phyloP scores from a whole-genome alignment of 2,113 vertebrate species.

The Cebus imitator region DNA sequence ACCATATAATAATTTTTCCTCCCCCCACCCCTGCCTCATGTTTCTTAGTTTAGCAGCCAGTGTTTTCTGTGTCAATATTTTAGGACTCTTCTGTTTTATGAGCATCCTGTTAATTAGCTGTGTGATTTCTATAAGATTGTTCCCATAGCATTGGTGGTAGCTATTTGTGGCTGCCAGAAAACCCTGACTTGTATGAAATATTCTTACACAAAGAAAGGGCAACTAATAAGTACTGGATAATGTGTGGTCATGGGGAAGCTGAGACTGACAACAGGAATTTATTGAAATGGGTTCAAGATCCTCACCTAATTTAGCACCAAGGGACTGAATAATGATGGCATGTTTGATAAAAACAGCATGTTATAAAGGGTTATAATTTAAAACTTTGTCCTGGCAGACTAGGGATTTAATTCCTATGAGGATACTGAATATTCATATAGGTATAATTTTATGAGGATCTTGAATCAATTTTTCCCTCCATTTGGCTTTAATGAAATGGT shows the following conservation, averaged over 20 bases:
- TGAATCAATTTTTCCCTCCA: neutral
- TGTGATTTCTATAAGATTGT: slow-evolving; percentile 67
- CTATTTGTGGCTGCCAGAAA: slow-evolving; percentile 58
- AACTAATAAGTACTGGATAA: neutral
- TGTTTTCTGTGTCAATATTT: slow-evolving; percentile 51
- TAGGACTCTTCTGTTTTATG: slow-evolving; percentile 43
- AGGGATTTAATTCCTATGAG: neutral
- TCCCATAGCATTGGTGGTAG: slow-evolving; percentile 54
- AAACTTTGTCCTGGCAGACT: neutral
- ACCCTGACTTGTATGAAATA: slow-evolving; percentile 43
- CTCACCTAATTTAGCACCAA: slow-evolving; percentile 11
- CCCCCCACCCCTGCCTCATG: neutral
- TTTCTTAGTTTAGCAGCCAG: slow-evolving; percentile 60
- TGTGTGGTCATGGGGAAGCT: neutral
- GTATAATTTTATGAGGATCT: slow-evolving; percentile 7
- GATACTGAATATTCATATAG: neutral
- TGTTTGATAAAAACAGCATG: neutral
- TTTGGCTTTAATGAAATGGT: slow-evolving; percentile 4
- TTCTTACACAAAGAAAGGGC: slow-evolving; percentile 38
- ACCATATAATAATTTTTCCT: slow-evolving; percentile 12
- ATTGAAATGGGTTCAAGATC: neutral
- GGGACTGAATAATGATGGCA: neutral
- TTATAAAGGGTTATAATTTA: slow-evolving; percentile 6
- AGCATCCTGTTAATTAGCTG: slow-evolving; percentile 69
- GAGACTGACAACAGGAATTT: slow-evolving; percentile 8